Percentiles rank a stretch among this genome's conserved stretches.
Conservation (phyloP, 1,140 invertebrate species). For the Gonioctena quinquepunctata region DNA sequence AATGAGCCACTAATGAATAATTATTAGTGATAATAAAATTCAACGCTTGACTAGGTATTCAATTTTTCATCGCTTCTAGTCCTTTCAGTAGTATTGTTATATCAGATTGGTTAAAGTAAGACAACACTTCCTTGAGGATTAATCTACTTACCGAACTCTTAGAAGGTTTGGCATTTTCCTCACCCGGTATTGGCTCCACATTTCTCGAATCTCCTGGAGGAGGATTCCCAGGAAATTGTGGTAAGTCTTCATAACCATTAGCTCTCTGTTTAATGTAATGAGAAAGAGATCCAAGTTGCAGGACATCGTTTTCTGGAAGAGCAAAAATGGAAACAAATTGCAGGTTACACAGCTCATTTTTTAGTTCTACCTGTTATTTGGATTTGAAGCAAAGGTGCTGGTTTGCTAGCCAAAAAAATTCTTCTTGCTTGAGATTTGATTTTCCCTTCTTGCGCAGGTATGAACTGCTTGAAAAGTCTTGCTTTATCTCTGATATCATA, state of each 20-base stretch:
- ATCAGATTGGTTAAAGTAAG: no score
- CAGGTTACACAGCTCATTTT: no score
- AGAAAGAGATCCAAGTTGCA: slow-evolving; percentile 93
- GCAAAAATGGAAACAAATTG: no score
- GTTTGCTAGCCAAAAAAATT: slow-evolving; percentile 91
- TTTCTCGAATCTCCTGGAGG: slow-evolving; percentile 81
- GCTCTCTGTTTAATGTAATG: slow-evolving; percentile 90
- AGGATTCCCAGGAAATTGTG: slow-evolving; percentile 78
- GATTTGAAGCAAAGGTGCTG: slow-evolving; percentile 75
- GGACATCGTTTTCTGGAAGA: slow-evolving; percentile 78
- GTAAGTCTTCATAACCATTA: slow-evolving; percentile 86
- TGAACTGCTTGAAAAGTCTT: slow-evolving; percentile 81
- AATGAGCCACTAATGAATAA: no score
- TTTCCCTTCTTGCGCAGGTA: slow-evolving; percentile 67
- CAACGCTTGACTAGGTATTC: no score
- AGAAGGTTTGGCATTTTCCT: slow-evolving; percentile 31
- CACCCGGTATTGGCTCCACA: slow-evolving; percentile 62
- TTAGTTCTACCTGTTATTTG: slow-evolving; percentile 65
- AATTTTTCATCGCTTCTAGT: no score
- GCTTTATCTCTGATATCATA: slow-evolving; percentile 97
- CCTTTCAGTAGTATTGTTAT: no score
- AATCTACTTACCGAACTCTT: slow-evolving; percentile 33
- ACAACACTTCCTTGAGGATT: background rate
- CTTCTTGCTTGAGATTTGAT: slow-evolving; percentile 75
- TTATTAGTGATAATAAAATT: no score